Base-by-base conservation (phyloP, 1,140 invertebrate species). In the Drosophila repletoides region DNA sequence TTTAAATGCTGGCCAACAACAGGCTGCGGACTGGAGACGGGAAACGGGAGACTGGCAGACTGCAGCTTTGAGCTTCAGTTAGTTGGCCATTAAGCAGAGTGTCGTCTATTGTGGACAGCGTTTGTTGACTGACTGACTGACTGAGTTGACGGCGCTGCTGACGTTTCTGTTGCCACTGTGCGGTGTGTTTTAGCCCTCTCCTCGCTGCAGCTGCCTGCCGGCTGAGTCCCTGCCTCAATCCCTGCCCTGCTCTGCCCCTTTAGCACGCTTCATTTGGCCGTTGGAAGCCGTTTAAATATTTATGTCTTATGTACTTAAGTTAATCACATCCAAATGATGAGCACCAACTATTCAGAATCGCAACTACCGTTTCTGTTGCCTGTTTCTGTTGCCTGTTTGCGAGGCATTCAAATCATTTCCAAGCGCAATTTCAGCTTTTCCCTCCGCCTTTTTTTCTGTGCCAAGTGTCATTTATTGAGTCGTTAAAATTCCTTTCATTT, bases 271-370 rank as follows among this genome's bases (percentile, higher is more conserved):
- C 67, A 79, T 79, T 73, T 76, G 53, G 59, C 53, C 53, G 31
- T 49, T 55, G 48, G 61, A 14, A 72, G 75, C 75, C n/a, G 71
- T 75, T 86, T 84, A 84, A 84, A 84, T 84, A 84, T 84, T 84
- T 84, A 84, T 84, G 79, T 72, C 74, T 84, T 86, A 75, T 86
- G 80, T 86, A 84, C 83, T 84, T 84, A 86, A 84, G 70, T 86
- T 84, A 84, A 84, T 84, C 79, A 79, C 79, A 79, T 72, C 80
- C 53, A 77, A 86, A 69, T 72, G 80, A 75, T 79, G 67, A 79
- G 74, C 48, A 33, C 36, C 79, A 73, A 76, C 72, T 76, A 66
- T 46, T 56, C 51, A 52, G 48, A n/a, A n/a, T 45, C 33, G 48
- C 36, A 29, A 49, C 46, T 56, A 51, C 46, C 43, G 10, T 61